Evolutionary conservation across 1,140 invertebrate genomes (phyloP), one percentile per base, ranked within the genome.

Genomic region (Pseudomyrmex sp.): DNA sequence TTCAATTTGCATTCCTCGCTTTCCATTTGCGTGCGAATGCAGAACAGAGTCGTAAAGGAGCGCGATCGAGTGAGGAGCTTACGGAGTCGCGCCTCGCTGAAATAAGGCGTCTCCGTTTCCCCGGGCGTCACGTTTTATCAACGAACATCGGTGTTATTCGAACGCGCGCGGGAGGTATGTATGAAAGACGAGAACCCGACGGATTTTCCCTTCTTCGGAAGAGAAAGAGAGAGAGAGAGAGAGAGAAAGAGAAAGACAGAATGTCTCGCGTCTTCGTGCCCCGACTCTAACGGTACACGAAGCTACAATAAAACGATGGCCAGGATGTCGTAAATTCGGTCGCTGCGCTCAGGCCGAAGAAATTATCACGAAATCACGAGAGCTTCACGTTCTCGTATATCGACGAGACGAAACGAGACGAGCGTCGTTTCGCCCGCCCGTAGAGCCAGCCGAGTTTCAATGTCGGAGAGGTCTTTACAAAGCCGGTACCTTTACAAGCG

Each of bases 71-170:
- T 72, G 66, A 59, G 59, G 72, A 72, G 54, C 76, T 61, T 35
- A 66, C 76, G 13, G 48, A 50, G 76, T 61, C 35, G 35, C 66
- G 54, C 66, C 35, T 58, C 15, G 76, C 35, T 72, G 76, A 72
- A 80, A 80, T 80, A 72, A 80, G 66, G 66, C 65, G 59, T 20
- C 44, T 59, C 44, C 54, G 35, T 35, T 72, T 48, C 20, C 66
- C 18, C 66, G n/a, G 66, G 66, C 66, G 58, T 80, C 52, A 56
- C 66, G 76, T 80, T 80, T 72, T 80, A 80, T 72, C 76, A 70
- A 58, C 54, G 72, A 23, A 70, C 65, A 54, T 58, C 75, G 75
- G 35, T 13, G 74, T 7, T 8, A 52, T 46, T 46, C 35, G 3
- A 35, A 46, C 26, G 13, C 50, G 9, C 50, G 35, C 12, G 61